phyloP scores from a whole-genome alignment of 2,113 vertebrate genomes.

The Ia io region DNA sequence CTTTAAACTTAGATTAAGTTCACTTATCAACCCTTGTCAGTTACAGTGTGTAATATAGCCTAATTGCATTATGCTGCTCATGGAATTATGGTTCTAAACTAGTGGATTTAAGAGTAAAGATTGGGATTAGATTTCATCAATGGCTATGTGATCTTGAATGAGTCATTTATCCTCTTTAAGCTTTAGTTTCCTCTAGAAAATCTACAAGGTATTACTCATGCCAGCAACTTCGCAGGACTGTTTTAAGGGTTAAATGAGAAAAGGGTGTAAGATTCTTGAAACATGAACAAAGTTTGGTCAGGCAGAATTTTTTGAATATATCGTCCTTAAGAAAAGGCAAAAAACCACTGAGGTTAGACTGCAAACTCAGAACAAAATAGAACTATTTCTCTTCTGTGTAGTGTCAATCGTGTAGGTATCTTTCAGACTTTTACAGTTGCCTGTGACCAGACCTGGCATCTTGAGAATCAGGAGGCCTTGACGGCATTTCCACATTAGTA shows the following conservation, averaged over 20 bases:
- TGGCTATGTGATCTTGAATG: not conserved
- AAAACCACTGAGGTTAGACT: not conserved
- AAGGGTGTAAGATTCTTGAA: not conserved
- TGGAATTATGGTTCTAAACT: not conserved
- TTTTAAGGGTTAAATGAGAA: not conserved
- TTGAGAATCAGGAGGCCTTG: not conserved
- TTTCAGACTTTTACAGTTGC: not conserved
- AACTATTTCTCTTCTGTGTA: not conserved
- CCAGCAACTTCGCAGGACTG: not conserved
- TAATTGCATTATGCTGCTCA: not conserved
- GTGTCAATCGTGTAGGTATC: not conserved
- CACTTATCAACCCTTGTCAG: not conserved
- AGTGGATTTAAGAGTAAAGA: not conserved
- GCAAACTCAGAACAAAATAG: not conserved
- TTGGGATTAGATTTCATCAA: not conserved
- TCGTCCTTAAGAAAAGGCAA: not conserved
- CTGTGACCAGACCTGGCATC: not conserved
- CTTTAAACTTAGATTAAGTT: constrained; percentile 13
- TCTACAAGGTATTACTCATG: not conserved
- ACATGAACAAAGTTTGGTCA: not conserved
- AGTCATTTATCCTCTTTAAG: constrained; percentile 3
- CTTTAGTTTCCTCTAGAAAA: constrained; percentile 8
- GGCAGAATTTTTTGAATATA: not conserved
- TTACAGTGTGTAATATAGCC: not conserved
- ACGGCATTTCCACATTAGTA: not conserved